Evolutionary conservation across 37 sponge, comb jelly and placozoan genomes (phyloP), one percentile per base, ranked within the genome.

Genomic region (Tethya wilhelma): DNA sequence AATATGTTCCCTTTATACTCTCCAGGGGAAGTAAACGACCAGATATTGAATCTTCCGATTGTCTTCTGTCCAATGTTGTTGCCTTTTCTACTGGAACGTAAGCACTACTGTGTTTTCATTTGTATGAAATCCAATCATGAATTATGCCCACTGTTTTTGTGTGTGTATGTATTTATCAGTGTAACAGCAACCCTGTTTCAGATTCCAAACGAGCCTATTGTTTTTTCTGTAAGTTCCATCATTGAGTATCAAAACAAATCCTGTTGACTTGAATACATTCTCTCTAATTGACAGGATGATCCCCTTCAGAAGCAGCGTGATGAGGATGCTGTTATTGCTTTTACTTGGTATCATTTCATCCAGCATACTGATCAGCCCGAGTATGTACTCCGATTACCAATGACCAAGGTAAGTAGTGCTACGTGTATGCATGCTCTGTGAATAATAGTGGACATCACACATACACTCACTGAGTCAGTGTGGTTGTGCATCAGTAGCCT

Each of bases 391-490:
- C 31, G 93, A 42, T 80, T 96, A 2, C 97, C 97, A 32, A 96
- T 96, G 97, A 96, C 97, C n/a, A 96, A 96, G 84, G 95, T 91
- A 38, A n/a, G n/a, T n/a, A n/a, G n/a, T n/a, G n/a, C n/a, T n/a
- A n/a, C n/a, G n/a, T n/a, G n/a, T n/a, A n/a, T n/a, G n/a, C n/a
- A n/a, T n/a, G n/a, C n/a, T n/a, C n/a, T n/a, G n/a, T n/a, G n/a
- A n/a, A n/a, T n/a, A n/a, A n/a, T n/a, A n/a, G n/a, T n/a, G n/a
- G n/a, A n/a, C n/a, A n/a, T n/a, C n/a, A n/a, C n/a, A n/a, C n/a
- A n/a, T n/a, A n/a, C n/a, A n/a, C n/a, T n/a, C n/a, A n/a, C n/a
- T n/a, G n/a, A n/a, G n/a, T n/a, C n/a, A n/a, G n/a, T n/a, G n/a
- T n/a, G n/a, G n/a, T n/a, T n/a, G n/a, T n/a, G n/a, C n/a, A n/a